A percentile compares a stretch with the other conserved stretches of the same genome.
Evolutionary conservation across 2,888 invertebrate species (phyloP).

Genomic region (Helleia helle): DNA sequence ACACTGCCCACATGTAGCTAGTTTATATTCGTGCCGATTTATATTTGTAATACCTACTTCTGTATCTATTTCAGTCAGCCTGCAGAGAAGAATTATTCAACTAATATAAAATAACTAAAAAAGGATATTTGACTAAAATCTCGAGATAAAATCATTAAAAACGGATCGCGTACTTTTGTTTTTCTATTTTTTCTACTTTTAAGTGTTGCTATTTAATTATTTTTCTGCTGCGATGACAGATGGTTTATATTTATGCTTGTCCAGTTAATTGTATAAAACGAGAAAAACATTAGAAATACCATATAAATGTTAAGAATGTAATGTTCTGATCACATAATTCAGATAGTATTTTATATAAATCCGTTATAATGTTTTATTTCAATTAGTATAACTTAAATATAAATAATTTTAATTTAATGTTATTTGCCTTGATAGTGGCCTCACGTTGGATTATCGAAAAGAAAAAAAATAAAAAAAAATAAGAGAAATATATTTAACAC

Average conservation of each 20-base stretch:
- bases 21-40: constrained; percentile 31
- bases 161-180: constrained; percentile 4
- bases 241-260: not conserved
- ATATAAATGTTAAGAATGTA: too few relatives aligned
- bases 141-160: constrained; percentile 5
- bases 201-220: not conserved
- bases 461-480: too few relatives aligned
- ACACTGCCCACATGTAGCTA: constrained; percentile 39
- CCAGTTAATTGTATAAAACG: not conserved
- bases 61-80: constrained; percentile 17
- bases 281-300: not conserved
- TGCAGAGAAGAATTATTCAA: constrained; percentile 6
- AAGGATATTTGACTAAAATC: not conserved
- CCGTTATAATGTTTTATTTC: constrained; percentile 5
- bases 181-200: constrained; percentile 4
- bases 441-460: too few relatives aligned
- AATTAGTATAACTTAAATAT: not conserved
- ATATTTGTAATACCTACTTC: constrained; percentile 15
- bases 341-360: not conserved
- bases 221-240: not conserved
- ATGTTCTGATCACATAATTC: too few relatives aligned
- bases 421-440: not conserved
- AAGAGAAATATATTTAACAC: too few relatives aligned
- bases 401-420: not conserved
- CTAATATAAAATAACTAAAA: too few relatives aligned